Base-by-base conservation (phyloP, 2,113 vertebrate genomes). In the Forbesichthys papilliferus region DNA sequence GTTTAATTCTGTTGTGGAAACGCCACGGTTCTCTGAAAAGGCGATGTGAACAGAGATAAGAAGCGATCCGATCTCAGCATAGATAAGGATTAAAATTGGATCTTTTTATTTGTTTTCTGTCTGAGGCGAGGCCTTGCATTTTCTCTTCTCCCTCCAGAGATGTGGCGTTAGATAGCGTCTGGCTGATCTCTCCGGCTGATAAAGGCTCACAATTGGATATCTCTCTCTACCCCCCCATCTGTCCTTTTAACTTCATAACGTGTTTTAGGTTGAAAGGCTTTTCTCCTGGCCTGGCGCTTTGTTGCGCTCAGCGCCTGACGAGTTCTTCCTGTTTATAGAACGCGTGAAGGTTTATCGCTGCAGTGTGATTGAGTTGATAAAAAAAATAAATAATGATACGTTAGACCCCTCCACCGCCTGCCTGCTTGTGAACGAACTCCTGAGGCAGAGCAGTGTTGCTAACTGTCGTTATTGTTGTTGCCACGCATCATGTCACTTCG, bases 71-170 rank as follows among this genome's bases (percentile, higher is more conserved):
- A 94, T 93, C 88, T 87, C 87, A 89, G 78, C 42, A 10, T 69
- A 74, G 92, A 93, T 93, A 92, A 88, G 77, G 82, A 90, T 90
- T 88, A 86, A 94, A 93, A 93, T 92, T 91, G 89, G 91, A 92
- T 92, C 86, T 88, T 90, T 89, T 88, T 88, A 91, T 92, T 92
- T 92, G 90, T 90, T 92, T 93, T 90, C 81, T 88, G 89, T 92
- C 87, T 90, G 87, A 90, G 83, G 84, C 87, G 78, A 86, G 79
- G 76, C 77, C 75, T 73, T 68, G 86, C 86, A 83, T 90, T 88
- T 92, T 90, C 91, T 89, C 87, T 90, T 88, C 90, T 92, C 84
- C 84, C 86, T 82, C 89, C 84, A 92, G 75, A 87, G 91, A 94
- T 93, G 87, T 89, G 87, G 84, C 83, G 85, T 86, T 83, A 85